Evolutionary conservation across 2,888 invertebrate genomes (phyloP).

Genomic region (Pediacus dermestoides): DNA sequence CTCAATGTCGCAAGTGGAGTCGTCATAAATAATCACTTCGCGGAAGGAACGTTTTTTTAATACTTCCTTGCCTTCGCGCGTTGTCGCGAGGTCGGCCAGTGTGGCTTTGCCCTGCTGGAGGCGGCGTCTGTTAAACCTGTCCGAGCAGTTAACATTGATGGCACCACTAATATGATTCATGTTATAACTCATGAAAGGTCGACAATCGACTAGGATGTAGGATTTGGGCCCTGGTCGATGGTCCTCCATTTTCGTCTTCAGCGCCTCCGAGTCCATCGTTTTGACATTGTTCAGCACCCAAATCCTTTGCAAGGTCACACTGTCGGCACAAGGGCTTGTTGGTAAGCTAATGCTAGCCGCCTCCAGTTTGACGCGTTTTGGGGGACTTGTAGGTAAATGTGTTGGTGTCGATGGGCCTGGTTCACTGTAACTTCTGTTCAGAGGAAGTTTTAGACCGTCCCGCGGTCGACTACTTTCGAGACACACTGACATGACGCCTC

Average conservation of each 20-base stretch:
- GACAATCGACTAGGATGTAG: constrained; percentile 61
- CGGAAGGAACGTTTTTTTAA: constrained; percentile 54
- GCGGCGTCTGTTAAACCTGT: constrained; percentile 64
- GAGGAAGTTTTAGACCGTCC: constrained; percentile 55
- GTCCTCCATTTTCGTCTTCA: constrained; percentile 51
- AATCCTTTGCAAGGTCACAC: constrained; percentile 53
- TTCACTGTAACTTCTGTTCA: constrained; percentile 57
- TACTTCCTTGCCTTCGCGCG: constrained; percentile 61
- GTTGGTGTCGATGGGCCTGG: constrained; percentile 51
- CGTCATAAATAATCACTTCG: constrained; percentile 69
- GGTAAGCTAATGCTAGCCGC: constrained; percentile 49
- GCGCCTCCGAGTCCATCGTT: constrained; percentile 52
- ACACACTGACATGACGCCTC: constrained; percentile 52
- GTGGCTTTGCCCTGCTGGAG: constrained; percentile 65
- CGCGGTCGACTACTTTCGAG: constrained; percentile 53
- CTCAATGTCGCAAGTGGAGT: constrained; percentile 61
- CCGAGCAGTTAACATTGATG: constrained; percentile 69
- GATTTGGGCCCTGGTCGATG: constrained; percentile 35
- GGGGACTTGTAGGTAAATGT: constrained; percentile 44
- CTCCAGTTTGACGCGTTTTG: constrained; percentile 57
- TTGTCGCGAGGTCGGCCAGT: constrained; percentile 62
- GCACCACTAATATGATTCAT: constrained; percentile 65
- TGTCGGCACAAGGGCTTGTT: constrained; percentile 56
- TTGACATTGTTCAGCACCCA: constrained; percentile 54
- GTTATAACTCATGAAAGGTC: constrained; percentile 68